Percentiles rank a stretch among this genome's conserved stretches.
These are phyloP conservation scores for Camponotus pennsylvanicus DNA, from an alignment of 1,140 invertebrate species.

Conservation along the genomic window DNA sequence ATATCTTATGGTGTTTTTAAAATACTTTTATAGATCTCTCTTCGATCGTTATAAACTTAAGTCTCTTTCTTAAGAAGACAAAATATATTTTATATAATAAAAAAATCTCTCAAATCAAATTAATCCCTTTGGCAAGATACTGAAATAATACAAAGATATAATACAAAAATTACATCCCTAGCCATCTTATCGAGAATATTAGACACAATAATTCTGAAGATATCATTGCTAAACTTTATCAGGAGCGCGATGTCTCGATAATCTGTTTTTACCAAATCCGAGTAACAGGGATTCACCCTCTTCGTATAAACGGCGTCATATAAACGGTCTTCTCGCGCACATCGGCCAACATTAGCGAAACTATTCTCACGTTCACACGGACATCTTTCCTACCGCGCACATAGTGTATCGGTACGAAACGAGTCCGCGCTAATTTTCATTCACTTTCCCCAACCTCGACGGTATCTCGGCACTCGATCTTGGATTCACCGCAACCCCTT, in stretches of 20 bases:
- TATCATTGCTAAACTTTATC: background rate
- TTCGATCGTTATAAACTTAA: constrained; percentile 6
- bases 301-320: background rate
- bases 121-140: background rate
- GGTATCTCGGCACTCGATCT: constrained; percentile 22
- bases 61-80: background rate
- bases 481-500: background rate
- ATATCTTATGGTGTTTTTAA: background rate
- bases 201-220: background rate
- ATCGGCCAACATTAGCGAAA: constrained; percentile 44
- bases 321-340: constrained; percentile 40
- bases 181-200: background rate
- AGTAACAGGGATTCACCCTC: constrained; percentile 13
- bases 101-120: background rate
- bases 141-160: background rate
- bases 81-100: background rate
- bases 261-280: constrained; percentile 2
- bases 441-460: constrained; percentile 16
- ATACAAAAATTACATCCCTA: background rate
- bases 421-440: constrained; percentile 17
- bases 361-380: constrained; percentile 47
- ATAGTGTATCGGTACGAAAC: constrained; percentile 19
- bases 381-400: constrained; percentile 37
- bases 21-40: constrained; percentile 25
- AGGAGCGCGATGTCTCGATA: background rate